Conservation (phyloP, 2,113 vertebrate species). For the Typhlomys cinereus region DNA sequence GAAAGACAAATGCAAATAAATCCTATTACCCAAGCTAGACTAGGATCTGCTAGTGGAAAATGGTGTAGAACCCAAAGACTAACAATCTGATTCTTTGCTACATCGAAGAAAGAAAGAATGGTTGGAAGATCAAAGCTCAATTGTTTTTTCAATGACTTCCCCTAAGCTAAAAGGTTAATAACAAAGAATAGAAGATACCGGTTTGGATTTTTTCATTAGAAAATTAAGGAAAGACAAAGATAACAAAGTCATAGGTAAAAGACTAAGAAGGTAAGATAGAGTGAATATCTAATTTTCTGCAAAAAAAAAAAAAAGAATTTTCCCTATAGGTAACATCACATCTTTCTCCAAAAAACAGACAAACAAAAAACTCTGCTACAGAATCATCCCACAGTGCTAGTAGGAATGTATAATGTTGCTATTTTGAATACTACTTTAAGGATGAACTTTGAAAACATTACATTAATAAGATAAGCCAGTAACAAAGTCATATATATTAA, state of each 20-base stretch:
- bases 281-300: background rate
- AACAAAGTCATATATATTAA: background rate
- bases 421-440: background rate
- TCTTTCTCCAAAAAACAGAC: background rate
- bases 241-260: background rate
- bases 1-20: background rate
- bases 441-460: background rate
- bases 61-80: background rate
- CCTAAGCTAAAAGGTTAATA: background rate
- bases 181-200: background rate
- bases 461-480: background rate
- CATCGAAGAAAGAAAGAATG: background rate
- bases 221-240: background rate
- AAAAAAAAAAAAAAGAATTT: background rate
- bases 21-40: background rate
- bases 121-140: constrained; percentile 57
- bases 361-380: background rate
- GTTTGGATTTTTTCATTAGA: background rate
- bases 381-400: background rate
- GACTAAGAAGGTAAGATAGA: too few relatives aligned
- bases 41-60: background rate
- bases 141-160: background rate
- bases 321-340: too few relatives aligned
- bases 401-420: background rate
- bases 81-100: background rate